Evolutionary conservation across 2,113 vertebrate genomes (phyloP).

Genomic region (Anas platyrhynchos): DNA sequence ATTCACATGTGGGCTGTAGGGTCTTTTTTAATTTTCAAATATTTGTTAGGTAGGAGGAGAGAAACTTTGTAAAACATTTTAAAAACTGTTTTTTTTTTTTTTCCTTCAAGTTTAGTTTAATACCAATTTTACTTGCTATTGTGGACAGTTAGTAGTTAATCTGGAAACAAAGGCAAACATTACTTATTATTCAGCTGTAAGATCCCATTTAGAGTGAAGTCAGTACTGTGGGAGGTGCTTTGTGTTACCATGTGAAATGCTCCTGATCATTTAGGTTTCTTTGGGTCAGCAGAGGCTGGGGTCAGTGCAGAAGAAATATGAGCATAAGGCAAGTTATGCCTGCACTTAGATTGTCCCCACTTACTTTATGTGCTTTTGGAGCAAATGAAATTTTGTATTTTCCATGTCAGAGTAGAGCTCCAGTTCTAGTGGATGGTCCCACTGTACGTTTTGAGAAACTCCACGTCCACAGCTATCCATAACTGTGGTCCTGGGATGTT

Average conservation of each 20-base stretch:
- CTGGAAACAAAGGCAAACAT: not conserved
- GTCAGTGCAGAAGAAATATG: not conserved
- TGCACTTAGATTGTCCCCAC: not conserved
- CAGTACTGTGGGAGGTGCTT: not conserved
- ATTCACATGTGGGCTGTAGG: not conserved
- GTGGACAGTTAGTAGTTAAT: not conserved
- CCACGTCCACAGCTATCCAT: not conserved
- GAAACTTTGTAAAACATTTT: not conserved
- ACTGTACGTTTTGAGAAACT: not conserved
- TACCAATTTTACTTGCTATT: not conserved
- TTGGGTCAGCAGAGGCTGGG: not conserved
- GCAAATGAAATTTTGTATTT: not conserved
- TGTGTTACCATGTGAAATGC: not conserved
- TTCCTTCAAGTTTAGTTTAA: not conserved
- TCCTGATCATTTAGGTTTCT: not conserved
- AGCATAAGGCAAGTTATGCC: not conserved
- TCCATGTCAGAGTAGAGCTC: not conserved
- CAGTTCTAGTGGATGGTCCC: no score
- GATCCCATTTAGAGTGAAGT: not conserved
- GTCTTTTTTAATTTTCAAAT: not conserved
- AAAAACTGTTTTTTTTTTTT: not conserved
- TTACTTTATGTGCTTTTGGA: not conserved
- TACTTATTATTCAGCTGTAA: not conserved
- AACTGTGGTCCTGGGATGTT: not conserved
- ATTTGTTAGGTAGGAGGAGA: not conserved